Base-by-base conservation (phyloP, 1,140 invertebrate species). In the Temnothorax nylanderi region DNA sequence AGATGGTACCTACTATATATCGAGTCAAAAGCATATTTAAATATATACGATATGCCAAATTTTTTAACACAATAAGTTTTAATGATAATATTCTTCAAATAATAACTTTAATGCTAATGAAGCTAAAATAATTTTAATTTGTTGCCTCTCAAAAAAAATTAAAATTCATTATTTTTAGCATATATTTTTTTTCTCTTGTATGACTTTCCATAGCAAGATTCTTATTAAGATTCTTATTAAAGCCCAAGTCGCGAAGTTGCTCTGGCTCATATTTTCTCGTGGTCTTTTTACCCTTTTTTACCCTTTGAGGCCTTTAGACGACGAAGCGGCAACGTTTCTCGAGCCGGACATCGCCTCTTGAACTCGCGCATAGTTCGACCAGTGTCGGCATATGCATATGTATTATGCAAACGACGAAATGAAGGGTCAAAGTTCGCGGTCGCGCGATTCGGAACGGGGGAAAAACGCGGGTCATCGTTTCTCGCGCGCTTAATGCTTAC, bases 391-490 rank as follows among this genome's bases (percentile, higher is more conserved):
- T 41, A 13, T 60, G 44, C 49, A 26, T 34, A 41, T 75, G 76
- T 56, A 74, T 87, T 88, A 88, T 64, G 56, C 86, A 64, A 80
- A 87, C 34, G 44, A 51, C 21, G 60, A 75, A 69, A 58, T 58
- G 54, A 65, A 58, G 72, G 11, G 80, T 89, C 80, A 85, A 34
- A 58, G 80, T 58, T 85, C 54, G 44, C 37, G 32, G 41, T 41
- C 54, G 75, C 84, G 74, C 82, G 51, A 88, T 87, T 58, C 58
- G 67, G 64, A 26, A 51, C 11, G 62, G 16, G 13, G 41, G 64
- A 44, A 81, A 71, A 85, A 85, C 65, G 16, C 32, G 13, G 58
- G 34, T 58, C 56, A 77, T 60, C 80, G 65, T 88, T 72, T 62
- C 78, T 76, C 62, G 77, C 54, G 71, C 11, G 77, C 26, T 84